Evolutionary conservation across 1,140 invertebrate species (phyloP), one percentile per base, ranked within the genome.

Genomic region (Cecropterus lyciades): DNA sequence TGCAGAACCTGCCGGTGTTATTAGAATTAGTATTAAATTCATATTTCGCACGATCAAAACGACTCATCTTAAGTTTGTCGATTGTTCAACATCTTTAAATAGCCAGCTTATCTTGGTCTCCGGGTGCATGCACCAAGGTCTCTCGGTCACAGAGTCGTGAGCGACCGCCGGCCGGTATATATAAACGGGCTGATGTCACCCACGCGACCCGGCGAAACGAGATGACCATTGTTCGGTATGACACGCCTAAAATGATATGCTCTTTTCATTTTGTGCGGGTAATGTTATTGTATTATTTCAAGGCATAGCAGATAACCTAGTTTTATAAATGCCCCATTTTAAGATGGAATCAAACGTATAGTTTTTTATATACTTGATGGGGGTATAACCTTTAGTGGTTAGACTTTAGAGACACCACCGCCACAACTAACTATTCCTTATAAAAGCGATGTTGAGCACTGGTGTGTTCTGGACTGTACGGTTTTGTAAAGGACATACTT

Each of bases 131-230:
- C 33, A 40, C 53, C 59, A 56, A 71, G 51, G 51, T 57, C 64
- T 66, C 60, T 65, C 55, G 60, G 55, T 51, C 51, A 64, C 65
- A 30, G 27, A 30, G 7, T 51, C 59, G 37, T 16, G 53, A 64
- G 64, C 59, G 69, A 46, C 63, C 53, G 45, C 24, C 13, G 46
- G n/a, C 46, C 51, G 49, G 49, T 51, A 43, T 67, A 57, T 59
- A 59, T 52, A 59, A 63, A 57, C 60, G 3, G 52, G 56, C 17
- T 71, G 69, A 71, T 71, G 69, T 71, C 69, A 71, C 65, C 69
- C 9, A 42, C 37, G 30, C 9, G 13, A 64, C 8, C 15, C 59
- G 65, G 37, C 53, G 53, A 49, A 13, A 8, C 9, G 33, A 40
- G 51, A 53, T 40, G 15, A 3, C 14, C 51, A 53, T 53, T 53